phyloP scores from a whole-genome alignment of 2,888 invertebrate species.

The Plebejus argus region DNA sequence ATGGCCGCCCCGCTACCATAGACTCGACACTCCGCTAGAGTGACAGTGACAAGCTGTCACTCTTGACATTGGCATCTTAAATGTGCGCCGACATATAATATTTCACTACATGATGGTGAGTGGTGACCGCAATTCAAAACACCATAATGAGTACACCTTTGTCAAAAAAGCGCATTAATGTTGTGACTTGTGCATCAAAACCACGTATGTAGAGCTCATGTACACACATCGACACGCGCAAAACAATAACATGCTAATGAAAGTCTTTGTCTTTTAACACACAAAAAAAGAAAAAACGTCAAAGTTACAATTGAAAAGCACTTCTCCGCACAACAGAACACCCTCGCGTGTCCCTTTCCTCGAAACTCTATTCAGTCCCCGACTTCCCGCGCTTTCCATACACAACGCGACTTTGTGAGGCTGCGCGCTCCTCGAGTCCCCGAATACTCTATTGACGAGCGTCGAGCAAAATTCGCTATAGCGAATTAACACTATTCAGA shows the following conservation, averaged over 20 bases:
- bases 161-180: neutral
- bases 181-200: neutral
- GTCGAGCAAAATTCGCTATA: slow-evolving; percentile 75
- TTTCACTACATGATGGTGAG: too few species aligned
- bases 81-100: too few species aligned
- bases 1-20: too few species aligned
- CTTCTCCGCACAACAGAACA: slow-evolving; percentile 49
- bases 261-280: slow-evolving; percentile 25
- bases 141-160: neutral
- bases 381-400: slow-evolving; percentile 77
- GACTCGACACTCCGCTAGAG: too few species aligned
- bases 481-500: slow-evolving; percentile 80
- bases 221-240: slow-evolving; percentile 23
- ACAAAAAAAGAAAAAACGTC: slow-evolving; percentile 28
- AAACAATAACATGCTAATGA: slow-evolving; percentile 31
- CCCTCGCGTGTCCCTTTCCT: slow-evolving; percentile 60
- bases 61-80: too few species aligned
- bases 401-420: slow-evolving; percentile 72
- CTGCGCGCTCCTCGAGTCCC: slow-evolving; percentile 69
- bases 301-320: slow-evolving; percentile 32
- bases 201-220: neutral
- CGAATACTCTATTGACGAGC: slow-evolving; percentile 79
- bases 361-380: slow-evolving; percentile 66
- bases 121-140: neutral
- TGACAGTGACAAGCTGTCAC: too few species aligned